Percentiles rank a stretch among this genome's conserved stretches.
Evolutionary conservation across 2,888 invertebrate genomes (phyloP).

Genomic region (Sericinus montela): DNA sequence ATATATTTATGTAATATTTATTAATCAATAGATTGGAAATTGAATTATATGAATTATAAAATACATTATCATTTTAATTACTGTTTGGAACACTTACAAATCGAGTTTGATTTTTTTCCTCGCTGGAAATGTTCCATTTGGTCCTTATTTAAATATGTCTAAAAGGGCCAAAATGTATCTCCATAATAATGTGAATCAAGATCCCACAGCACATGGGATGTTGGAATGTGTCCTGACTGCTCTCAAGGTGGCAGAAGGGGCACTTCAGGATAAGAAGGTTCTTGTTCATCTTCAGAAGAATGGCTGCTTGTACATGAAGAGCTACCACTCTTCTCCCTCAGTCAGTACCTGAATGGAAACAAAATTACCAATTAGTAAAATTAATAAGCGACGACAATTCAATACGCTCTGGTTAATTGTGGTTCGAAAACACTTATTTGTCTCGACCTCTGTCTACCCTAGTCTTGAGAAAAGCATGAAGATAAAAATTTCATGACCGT

Average conservation of each 20-base stretch:
- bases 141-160: not conserved
- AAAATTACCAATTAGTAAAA: too few relatives aligned
- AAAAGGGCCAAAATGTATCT: conserved; percentile 1
- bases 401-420: too few relatives aligned
- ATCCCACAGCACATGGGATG: not conserved
- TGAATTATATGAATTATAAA: not conserved
- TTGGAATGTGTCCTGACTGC: conserved; percentile 4
- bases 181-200: not conserved
- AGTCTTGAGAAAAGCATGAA: too few relatives aligned
- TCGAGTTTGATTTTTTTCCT: not conserved
- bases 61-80: not conserved
- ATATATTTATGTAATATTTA: too few relatives aligned
- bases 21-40: too few relatives aligned
- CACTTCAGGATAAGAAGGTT: conserved; percentile 53
- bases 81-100: not conserved
- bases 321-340: conserved; percentile 67
- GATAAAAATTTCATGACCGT: too few relatives aligned
- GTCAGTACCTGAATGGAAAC: conserved; percentile 60
- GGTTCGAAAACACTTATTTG: too few relatives aligned
- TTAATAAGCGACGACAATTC: too few relatives aligned
- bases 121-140: not conserved
- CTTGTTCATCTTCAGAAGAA: conserved; percentile 65
- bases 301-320: conserved; percentile 55
- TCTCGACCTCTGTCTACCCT: too few relatives aligned
- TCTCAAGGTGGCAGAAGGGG: conserved; percentile 46